Evolutionary conservation across 2,797 vertebrate genomes (phyloP), one percentile per base, ranked within the genome.

Genomic region (Tenualosa thibaudeaui): DNA sequence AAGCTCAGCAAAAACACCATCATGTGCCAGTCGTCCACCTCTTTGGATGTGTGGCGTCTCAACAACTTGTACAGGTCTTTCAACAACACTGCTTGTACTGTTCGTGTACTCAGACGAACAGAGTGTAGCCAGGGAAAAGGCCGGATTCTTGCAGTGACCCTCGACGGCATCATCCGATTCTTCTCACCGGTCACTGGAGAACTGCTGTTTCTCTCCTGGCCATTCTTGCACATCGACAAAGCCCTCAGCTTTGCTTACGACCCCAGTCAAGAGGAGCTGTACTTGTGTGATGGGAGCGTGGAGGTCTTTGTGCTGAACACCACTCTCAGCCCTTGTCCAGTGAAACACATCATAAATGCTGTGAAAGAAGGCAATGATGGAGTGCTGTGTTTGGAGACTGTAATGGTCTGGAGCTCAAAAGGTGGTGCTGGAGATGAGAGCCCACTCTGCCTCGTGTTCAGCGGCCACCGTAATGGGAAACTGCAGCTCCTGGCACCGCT

Each of bases 161-260:
- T 92, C 10, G 92, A 94, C 0, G 91, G 92, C n/a, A 81, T 93
- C 9, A 13, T 91, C 49, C 89, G 75, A 17, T 92, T 94, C 58
- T 6, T 94, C 37, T 93, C 91, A 4, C 91, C 92, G 0, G 0
- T 92, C 1, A 93, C 91, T 0, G 92, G 93, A 19, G 75, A 92
- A 0, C 90, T 92, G 83, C 85, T 94, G 22, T 15, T 91, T n/a
- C 26, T 93, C 71, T 93, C 90, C 24, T 94, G 93, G 93, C 92
- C 93, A 46, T 90, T 91, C 81, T 81, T 85, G 3, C 1, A 89
- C 15, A 62, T 94, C 7, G 92, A 93, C 65, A 65, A 50, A 0
- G 91, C 91, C n/a, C 81, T 92, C 3, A 91, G 91, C 75, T 93
- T 90, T 58, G 90, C 90, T 82, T 94, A 92, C 0, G 84, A 93